Base-by-base conservation (phyloP, 1,140 invertebrate genomes). In the Drosophila willistoni region DNA sequence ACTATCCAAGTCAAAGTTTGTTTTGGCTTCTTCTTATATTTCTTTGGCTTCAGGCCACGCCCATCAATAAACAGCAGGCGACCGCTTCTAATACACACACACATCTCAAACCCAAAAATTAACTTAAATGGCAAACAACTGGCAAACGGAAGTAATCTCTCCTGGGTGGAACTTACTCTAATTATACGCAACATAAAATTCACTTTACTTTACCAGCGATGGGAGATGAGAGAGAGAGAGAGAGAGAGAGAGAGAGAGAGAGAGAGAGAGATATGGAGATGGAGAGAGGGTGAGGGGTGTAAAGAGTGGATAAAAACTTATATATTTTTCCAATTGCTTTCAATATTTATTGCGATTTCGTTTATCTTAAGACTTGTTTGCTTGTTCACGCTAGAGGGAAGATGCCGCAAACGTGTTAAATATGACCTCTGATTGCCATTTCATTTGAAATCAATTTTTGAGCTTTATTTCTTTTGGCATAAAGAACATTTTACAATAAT, bases 111-210 rank as follows among this genome's bases (percentile, higher is more conserved):
- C 55, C 66, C 51, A 67, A 68, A 84, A 89, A 81, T 89, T 89
- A 81, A 84, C 84, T 83, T 75, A 79, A 84, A 80, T 78, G 66
- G 59, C 68, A 60, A 57, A 70, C 60, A 67, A 70, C 70, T 64
- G 64, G 73, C 64, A 71, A 51, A 36, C 62, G 57, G n/a, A 68
- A 74, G 75, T 87, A 87, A 87, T 87, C 83, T 87, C 83, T 89
- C 77, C 72, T 65, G 77, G 77, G 85, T 69, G 66, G 71, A 89
- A 81, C 85, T 84, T 71, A 65, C 74, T 89, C 77, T 89, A 89
- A 89, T 89, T 89, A 89, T 89, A 89, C 77, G 85, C 77, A 74
- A 89, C 85, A 89, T 89, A 89, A 89, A 89, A 90, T 79, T 89
- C 82, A 90, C 80, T 86, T 87, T 51, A 7, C 12, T 33, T 55